Base-by-base conservation (phyloP, 1,140 invertebrate genomes). In the Planococcus citri region DNA sequence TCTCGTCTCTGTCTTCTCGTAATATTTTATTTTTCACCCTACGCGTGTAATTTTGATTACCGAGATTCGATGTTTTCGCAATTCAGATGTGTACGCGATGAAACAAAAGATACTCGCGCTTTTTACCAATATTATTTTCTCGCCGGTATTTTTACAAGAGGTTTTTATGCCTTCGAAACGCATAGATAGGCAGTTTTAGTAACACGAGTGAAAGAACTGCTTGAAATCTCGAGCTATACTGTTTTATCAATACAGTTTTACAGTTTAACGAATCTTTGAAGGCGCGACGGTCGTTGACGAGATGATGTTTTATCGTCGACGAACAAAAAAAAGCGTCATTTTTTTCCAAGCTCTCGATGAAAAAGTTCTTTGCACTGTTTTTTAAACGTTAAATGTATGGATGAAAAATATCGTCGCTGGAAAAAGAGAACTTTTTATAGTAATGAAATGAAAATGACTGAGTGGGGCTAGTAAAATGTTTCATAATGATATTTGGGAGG, bases 401-500 rank as follows among this genome's bases (percentile, higher is more conserved):
- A n/a, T n/a, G n/a, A n/a, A 14, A 51, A 17, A 17, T 51, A 17
- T n/a, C n/a, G 12, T 17, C 41, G 41, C 33, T 37, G 14, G 14
- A n/a, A 51, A 51, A 51, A 51, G 17, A 51, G n/a, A 51, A 51
- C 41, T 51, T 51, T n/a, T 6, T 37, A 37, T 37, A 14, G 33
- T 22, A 22, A 64, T 27, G 60, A 64, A 24, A 64, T 27, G 60
- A 64, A 64, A 64, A 64, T 64, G 60, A 64, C 20, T 25, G 25
- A 25, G 22, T 27, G 4, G n/a, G 41, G 21, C 60, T 24, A 64
- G 60, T 64, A 27, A 64, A 64, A 64, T 24, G 60, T 64, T 64
- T 25, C 41, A 64, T 64, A 64, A 64, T 64, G 25, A 64, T 64
- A 64, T 64, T 64, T 64, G 60, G 25, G 20, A 24, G 25, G 20